Base-by-base conservation (phyloP, 1,140 invertebrate genomes). In the Geopemphigus sp. region DNA sequence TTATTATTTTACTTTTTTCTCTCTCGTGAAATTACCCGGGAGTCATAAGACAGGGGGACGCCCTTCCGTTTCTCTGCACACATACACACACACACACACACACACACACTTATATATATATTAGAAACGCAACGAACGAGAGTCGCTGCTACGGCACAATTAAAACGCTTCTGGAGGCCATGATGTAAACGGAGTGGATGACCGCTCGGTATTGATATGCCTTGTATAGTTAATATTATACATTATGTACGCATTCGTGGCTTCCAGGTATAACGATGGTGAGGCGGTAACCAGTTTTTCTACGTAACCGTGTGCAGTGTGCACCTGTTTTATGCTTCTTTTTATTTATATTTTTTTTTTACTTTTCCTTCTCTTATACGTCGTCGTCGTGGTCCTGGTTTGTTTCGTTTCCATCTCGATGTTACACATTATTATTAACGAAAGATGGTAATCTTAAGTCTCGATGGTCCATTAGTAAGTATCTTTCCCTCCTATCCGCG, bases 131-230 rank as follows among this genome's bases (percentile, higher is more conserved):
- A n/a, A 61, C 22, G 74, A 45, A 57, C 56, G 66, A 59, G 39
- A 47, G 57, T 39, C 19, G 29, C 54, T 39, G 57, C 17, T 15
- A 57, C 22, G 59, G 73, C 39, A 47, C 74, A 78, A 78, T 78
- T 78, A 78, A 78, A 78, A 78, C 74, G 57, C 74, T 78, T 78
- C 74, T 78, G 74, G 74, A 78, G 74, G 74, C 74, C 74, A 78
- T 50, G 39, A 78, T 63, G 39, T 10, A 47, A 24, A 54, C 45
- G 57, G 74, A 78, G 74, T 63, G 57, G 74, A 78, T 78, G 74
- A 78, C 74, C 74, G 74, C 57, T 61, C 22, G 74, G 45, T 74
- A 57, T 78, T 61, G 74, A 59, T 78, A 61, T 54, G 68, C 47
- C 68, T 39, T 17, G 24, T 72, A 22, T 74, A 39, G 72, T 78